Evolutionary conservation across 2,113 vertebrate species (phyloP).

Genomic region (Carollia perspicillata): DNA sequence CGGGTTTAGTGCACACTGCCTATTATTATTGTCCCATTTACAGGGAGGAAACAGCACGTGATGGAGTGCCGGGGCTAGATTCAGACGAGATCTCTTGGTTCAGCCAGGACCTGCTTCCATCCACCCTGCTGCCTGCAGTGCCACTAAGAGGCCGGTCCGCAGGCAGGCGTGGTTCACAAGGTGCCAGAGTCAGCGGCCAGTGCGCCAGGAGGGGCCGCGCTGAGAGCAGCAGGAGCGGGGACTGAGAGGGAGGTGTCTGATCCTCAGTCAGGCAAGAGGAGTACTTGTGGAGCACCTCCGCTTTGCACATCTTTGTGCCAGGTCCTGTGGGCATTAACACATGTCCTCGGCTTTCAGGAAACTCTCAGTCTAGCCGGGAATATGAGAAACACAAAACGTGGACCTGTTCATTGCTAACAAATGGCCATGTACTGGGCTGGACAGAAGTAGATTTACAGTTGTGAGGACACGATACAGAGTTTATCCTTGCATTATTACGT

Average conservation of each 20-base stretch:
- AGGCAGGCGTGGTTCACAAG: background rate
- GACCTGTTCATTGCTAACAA: background rate
- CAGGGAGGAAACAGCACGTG: background rate
- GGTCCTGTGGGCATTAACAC: background rate
- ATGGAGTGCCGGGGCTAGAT: too few relatives aligned
- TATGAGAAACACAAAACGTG: background rate
- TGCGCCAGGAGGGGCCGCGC: fast-evolving
- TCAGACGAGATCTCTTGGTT: background rate
- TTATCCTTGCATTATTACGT: background rate
- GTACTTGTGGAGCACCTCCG: background rate
- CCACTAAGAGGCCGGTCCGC: background rate
- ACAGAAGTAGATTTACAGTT: background rate
- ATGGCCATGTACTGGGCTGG: background rate
- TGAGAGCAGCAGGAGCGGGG: background rate
- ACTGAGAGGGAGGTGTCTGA: background rate
- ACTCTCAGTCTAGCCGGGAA: background rate
- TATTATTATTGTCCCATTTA: background rate
- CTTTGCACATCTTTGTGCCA: background rate
- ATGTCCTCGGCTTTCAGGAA: too few relatives aligned
- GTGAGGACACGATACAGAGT: background rate
- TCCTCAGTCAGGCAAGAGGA: background rate
- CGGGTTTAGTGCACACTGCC: background rate
- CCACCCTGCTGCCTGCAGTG: background rate
- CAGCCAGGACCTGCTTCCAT: background rate
- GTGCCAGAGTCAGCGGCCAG: background rate